These are phyloP conservation scores for Onychorhynchus coronatus DNA, from an alignment of 2,113 vertebrate genomes.

Conservation along the genomic window DNA sequence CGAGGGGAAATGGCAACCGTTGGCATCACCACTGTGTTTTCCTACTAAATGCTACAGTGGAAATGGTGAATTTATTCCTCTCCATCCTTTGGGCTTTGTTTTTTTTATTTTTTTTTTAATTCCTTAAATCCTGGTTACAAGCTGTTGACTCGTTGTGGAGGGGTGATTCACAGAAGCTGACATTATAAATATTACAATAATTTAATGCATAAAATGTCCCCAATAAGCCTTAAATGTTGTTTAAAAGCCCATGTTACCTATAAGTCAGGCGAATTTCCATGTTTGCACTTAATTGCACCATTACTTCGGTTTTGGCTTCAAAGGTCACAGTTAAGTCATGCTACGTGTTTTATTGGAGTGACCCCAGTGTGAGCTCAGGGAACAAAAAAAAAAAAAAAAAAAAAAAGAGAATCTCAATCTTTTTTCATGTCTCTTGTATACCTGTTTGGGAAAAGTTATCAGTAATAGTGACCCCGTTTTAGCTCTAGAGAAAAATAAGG, in stretches of 20 bases:
- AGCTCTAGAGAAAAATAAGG: neutral
- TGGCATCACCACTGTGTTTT: constrained; percentile 50
- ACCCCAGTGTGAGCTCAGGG: constrained; percentile 85
- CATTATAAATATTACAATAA: constrained; percentile 68
- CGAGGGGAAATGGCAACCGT: constrained; percentile 31
- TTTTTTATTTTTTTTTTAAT: constrained; percentile 1
- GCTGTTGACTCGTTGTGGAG: constrained; percentile 67
- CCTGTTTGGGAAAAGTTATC: neutral
- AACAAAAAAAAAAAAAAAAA: constrained; percentile 71
- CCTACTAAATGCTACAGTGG: constrained; percentile 28
- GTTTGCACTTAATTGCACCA: constrained; percentile 68
- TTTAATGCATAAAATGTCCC: constrained; percentile 69
- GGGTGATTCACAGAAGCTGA: constrained; percentile 64
- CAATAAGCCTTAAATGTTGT: constrained; percentile 70
- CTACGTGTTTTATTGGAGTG: constrained; percentile 73
- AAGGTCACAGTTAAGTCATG: constrained; percentile 71
- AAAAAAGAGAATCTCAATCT: neutral
- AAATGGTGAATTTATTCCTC: constrained; percentile 65
- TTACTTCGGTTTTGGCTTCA: constrained; percentile 72
- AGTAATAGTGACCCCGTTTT: neutral
- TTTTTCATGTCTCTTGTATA: neutral
- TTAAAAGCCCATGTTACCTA: constrained; percentile 45
- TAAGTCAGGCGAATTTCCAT: constrained; percentile 67
- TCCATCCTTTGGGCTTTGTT: constrained; percentile 8
- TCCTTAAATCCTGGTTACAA: constrained; percentile 65